Evolutionary conservation across 2,888 invertebrate genomes (phyloP), one percentile per base, ranked within the genome.

Genomic region (Kuschelorhynchus macadamiae): DNA sequence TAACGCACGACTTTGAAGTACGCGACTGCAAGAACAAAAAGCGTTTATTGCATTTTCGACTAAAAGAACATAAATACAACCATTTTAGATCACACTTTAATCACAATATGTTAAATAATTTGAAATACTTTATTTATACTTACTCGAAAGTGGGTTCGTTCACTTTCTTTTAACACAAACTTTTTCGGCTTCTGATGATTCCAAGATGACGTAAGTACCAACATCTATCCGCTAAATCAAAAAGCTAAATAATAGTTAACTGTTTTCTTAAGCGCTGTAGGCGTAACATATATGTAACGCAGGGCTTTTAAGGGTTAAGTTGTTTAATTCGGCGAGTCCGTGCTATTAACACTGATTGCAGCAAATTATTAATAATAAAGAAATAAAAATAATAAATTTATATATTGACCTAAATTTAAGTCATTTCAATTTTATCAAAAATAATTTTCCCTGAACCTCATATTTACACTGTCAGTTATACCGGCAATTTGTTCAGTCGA

Each of bases 401-500:
- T n/a, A n/a, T n/a, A n/a, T n/a, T n/a, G n/a, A n/a, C n/a, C n/a
- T n/a, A n/a, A n/a, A n/a, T n/a, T n/a, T n/a, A n/a, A n/a, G n/a
- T n/a, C n/a, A n/a, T n/a, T n/a, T 25, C 25, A 36, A 36, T 3
- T 36, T 12, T 36, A 11, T n/a, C 36, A 36, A 36, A 55, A 57
- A 57, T 42, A 57, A 57, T 57, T 46, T 57, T 57, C 46, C 42
- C 46, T n/a, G 18, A 59, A 61, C 60, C 50, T 53, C 50, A 52
- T 62, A 53, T 62, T 62, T 62, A 53, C 62, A 53, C 32, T 62
- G 62, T 62, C 63, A 56, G 56, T 49, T 55, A 47, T 78, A 76
- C 75, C 75, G 75, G 77, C 78, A 78, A 79, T 79, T 80, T 77
- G 78, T 73, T 79, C 78, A 78, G 78, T 79, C 79, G 78, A 79